Evolutionary conservation across 2,797 vertebrate species (phyloP), one percentile per base, ranked within the genome.

Genomic region (Manis javanica): DNA sequence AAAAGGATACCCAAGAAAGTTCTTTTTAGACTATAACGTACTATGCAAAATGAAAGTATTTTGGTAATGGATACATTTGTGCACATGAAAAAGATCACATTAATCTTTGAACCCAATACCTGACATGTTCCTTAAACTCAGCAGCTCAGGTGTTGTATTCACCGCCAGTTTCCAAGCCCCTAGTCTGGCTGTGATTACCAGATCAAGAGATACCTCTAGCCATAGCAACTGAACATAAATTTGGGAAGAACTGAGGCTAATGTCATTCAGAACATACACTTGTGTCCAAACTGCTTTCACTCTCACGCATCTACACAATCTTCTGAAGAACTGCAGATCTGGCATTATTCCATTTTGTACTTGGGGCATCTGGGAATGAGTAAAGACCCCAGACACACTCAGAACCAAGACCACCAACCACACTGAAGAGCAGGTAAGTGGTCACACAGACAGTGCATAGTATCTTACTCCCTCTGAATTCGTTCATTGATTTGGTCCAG

Each of bases 401-500:
- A 91, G 49, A 94, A 23, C 26, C 77, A 85, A 74, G 90, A 75
- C 34, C 16, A 55, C 19, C 55, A 19, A 26, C 37, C 51, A 86
- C 31, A 5, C 1, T 71, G 51, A 85, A 74, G 55, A 85, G 5
- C 19, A 49, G 34, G 39, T 31, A 21, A 72, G 49, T 24, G 26
- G 3, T 46, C 51, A 85, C 2, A 21, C 2, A 78, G 46, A 55
- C 1, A 51, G 15, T 46, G 26, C 6, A 57, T 7, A 3, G 16
- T 31, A n/a, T 31, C 81, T 69, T 64, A 61, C 13, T 95, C 57
- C n/a, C 5, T 83, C 29, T 49, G 72, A 86, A 77, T 64, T 83
- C 83, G 15, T 64, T 95, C 57, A 49, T 51, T 78, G 51, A 49
- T 85, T 92, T 88, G 37, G 91, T 81, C 95, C 90, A 94, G 92